Base-by-base conservation (phyloP, 30 jellyfish, hydroid and myxozoan genomes). In the Aurelia aurita region DNA sequence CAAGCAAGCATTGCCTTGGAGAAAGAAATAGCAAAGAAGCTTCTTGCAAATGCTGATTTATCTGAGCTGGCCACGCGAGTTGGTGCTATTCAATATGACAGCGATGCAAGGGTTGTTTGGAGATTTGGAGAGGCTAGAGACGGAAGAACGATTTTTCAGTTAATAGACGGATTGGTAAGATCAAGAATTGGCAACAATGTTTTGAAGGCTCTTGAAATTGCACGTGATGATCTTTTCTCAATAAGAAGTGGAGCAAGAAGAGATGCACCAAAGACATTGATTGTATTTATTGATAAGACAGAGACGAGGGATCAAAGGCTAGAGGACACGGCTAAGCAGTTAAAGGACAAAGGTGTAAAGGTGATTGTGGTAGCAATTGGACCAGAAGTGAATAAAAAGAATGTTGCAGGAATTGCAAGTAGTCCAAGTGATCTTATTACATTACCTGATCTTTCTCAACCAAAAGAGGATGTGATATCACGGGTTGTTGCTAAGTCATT, bases 201-300 rank as follows among this genome's bases (percentile, higher is more conserved):
- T 27, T 86, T 89, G 11, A 47, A 80, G 18, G 55, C 58, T 43
- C 71, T 87, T 46, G 58, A 80, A 35, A 84, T 67, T 58, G 63
- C 78, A n/a, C 26, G 90, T 72, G 69, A 49, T 45, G 58, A 72
- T 0, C 85, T 89, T 28, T 89, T 82, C 62, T 69, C 91, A 5
- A 86, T 8, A n/a, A 87, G 62, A 45, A 58, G 69, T 43, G 97
- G 97, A 2, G 97, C 92, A 19, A 35, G 96, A 23, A 32, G 18
- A 2, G 67, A 60, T 59, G 90, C 82, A 15, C 97, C 96, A 8
- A 89, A 89, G 58, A 32, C 97, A 18, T 35, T 89, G 46, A 72
- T 89, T 34, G 87, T 82, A 29, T 89, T 89, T 51, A 88, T 83
- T n/a, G 90, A 89, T 81, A 46, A 67, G 23, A 55, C 45, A 63